Evolutionary conservation across 2,113 vertebrate genomes (phyloP).

Genomic region (Benitochromis conjunctus): DNA sequence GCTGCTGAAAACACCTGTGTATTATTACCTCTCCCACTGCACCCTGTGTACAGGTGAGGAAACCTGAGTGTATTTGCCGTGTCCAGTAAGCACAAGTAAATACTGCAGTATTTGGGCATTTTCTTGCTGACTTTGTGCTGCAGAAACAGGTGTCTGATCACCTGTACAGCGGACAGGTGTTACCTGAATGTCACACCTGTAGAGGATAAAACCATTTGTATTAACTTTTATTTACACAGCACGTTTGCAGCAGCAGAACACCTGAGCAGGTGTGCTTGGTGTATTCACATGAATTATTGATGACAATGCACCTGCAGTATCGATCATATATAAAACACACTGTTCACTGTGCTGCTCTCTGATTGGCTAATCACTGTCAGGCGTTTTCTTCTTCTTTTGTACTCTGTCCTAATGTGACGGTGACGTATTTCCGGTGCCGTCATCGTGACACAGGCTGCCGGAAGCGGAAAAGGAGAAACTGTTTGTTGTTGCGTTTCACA

Average conservation of each 20-base stretch:
- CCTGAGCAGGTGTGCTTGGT: not conserved
- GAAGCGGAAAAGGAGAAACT: not conserved
- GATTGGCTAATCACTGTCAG: not conserved
- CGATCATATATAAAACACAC: too few species aligned
- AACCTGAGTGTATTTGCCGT: not conserved
- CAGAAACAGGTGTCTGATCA: not conserved
- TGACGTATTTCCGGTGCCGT: not conserved
- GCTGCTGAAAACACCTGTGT: not conserved
- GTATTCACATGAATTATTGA: not conserved
- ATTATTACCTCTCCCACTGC: not conserved
- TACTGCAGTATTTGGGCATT: not conserved
- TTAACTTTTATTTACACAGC: not conserved
- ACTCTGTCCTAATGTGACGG: not conserved
- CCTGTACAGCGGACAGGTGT: not conserved
- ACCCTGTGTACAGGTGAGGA: not conserved
- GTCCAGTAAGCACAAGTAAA: not conserved
- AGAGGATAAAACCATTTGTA: not conserved
- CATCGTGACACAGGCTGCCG: not conserved
- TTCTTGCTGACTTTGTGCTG: not conserved
- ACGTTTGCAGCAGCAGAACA: not conserved
- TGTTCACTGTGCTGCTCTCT: not conserved
- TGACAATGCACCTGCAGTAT: not conserved
- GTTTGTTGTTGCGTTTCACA: not conserved
- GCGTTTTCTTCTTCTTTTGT: not conserved
- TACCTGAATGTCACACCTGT: not conserved